These are phyloP conservation scores for Sitophilus oryzae DNA, from an alignment of 1,140 invertebrate species.

Conservation along the genomic window DNA sequence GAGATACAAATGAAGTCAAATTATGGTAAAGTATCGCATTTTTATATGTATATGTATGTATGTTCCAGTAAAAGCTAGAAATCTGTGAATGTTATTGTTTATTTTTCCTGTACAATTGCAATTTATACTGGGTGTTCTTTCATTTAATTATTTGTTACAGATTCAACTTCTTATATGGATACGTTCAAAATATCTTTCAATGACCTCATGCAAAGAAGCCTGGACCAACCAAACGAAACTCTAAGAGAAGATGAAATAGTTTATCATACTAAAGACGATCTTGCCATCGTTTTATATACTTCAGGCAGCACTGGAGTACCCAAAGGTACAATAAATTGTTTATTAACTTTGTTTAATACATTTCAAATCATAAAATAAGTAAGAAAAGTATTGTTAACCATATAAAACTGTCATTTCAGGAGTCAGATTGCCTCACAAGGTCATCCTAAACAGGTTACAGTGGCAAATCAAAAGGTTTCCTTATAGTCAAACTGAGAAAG, in stretches of 20 bases:
- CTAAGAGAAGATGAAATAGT: conserved; percentile 29
- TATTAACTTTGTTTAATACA: neutral
- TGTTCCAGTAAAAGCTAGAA: too few relatives aligned
- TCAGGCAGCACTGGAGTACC: conserved; percentile 89
- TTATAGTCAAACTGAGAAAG: conserved; percentile 56
- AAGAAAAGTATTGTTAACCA: neutral
- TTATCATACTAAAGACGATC: conserved; percentile 44
- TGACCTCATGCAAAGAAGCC: conserved; percentile 24
- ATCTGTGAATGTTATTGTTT: neutral
- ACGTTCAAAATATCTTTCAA: conserved; percentile 30
- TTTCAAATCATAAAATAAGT: too few relatives aligned
- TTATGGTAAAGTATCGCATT: too few relatives aligned
- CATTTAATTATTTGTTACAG: conserved; percentile 25
- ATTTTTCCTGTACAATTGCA: neutral
- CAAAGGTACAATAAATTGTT: conserved; percentile 61
- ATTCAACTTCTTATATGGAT: conserved; percentile 30
- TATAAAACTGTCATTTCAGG: conserved; percentile 43
- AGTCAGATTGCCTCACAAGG: conserved; percentile 74
- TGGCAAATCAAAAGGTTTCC: conserved; percentile 82
- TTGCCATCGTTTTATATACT: conserved; percentile 81
- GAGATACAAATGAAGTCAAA: too few relatives aligned
- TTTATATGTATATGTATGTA: too few relatives aligned
- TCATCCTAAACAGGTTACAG: conserved; percentile 69
- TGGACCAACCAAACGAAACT: conserved; percentile 18
- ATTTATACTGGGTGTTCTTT: too few relatives aligned